These are phyloP conservation scores for Agonopterix subpropinquella DNA, from an alignment of 2,888 invertebrate genomes.

Conservation along the genomic window DNA sequence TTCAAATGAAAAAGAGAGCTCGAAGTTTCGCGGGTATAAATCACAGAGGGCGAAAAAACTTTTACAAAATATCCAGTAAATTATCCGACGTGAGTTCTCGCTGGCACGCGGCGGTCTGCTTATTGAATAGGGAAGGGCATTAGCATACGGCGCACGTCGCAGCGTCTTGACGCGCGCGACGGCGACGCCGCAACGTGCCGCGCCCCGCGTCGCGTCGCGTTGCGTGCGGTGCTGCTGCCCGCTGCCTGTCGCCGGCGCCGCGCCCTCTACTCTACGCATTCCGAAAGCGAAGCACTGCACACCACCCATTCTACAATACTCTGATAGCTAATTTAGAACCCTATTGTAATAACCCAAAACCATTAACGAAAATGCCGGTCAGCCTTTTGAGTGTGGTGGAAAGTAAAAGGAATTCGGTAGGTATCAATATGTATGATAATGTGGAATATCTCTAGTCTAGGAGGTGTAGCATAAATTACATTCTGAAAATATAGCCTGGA, in stretches of 20 bases:
- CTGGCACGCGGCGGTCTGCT: constrained; percentile 72
- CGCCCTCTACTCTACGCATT: constrained; percentile 10
- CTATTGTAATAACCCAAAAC: not conserved
- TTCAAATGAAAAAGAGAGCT: constrained; percentile 75
- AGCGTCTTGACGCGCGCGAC: constrained; percentile 40
- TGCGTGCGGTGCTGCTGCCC: constrained; percentile 12
- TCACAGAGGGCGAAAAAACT: constrained; percentile 74
- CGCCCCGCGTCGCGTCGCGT: constrained; percentile 9
- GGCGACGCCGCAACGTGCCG: constrained; percentile 18
- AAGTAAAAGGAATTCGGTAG: not conserved
- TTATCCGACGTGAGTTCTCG: constrained; percentile 75
- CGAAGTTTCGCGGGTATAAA: constrained; percentile 73
- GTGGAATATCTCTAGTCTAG: not conserved
- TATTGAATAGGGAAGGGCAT: constrained; percentile 71
- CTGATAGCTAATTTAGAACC: too few relatives aligned
- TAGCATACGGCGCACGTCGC: constrained; percentile 73
- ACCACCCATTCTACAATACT: not conserved
- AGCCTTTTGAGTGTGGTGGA: constrained; percentile 3
- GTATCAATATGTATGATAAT: constrained; percentile 8
- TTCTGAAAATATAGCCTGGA: not conserved
- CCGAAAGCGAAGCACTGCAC: not conserved
- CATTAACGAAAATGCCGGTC: constrained; percentile 4
- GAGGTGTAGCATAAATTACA: constrained; percentile 5
- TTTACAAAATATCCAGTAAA: constrained; percentile 76
- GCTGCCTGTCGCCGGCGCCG: constrained; percentile 13